Evolutionary conservation across 2,888 invertebrate species (phyloP).

Genomic region (Metalampra italica): DNA sequence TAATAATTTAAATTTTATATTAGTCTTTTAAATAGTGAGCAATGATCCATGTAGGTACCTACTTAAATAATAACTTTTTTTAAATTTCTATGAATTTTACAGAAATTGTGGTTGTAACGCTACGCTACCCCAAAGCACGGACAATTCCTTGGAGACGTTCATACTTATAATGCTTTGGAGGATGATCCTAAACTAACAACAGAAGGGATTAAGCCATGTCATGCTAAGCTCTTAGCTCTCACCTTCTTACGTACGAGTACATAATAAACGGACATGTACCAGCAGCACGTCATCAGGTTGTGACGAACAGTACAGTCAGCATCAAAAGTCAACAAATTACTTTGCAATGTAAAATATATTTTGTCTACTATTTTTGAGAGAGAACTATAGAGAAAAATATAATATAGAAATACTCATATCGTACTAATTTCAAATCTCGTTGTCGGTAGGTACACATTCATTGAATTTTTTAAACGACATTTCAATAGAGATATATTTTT

Average conservation of each 20-base stretch:
- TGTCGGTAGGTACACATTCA: too few relatives aligned
- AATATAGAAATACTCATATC: too few relatives aligned
- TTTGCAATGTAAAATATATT: neutral
- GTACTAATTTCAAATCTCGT: too few relatives aligned
- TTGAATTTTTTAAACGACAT: too few relatives aligned
- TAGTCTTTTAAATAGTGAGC: neutral
- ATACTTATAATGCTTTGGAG: neutral
- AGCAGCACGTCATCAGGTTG: neutral
- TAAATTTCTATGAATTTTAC: too few relatives aligned
- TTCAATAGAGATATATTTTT: too few relatives aligned
- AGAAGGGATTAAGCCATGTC: constrained; percentile 5
- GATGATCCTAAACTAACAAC: constrained; percentile 7
- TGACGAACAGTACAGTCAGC: neutral
- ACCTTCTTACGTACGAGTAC: neutral
- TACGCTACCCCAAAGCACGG: too few relatives aligned
- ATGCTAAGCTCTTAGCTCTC: constrained; percentile 1
- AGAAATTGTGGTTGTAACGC: too few relatives aligned
- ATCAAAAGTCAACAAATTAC: neutral
- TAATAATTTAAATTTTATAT: too few relatives aligned
- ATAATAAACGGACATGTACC: neutral
- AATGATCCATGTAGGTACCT: neutral
- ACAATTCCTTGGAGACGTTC: neutral
- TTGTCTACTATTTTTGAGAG: too few relatives aligned
- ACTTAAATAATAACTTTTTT: neutral
- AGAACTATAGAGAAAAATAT: too few relatives aligned